Base-by-base conservation (phyloP, 2,888 invertebrate species). In the Thereva unica region DNA sequence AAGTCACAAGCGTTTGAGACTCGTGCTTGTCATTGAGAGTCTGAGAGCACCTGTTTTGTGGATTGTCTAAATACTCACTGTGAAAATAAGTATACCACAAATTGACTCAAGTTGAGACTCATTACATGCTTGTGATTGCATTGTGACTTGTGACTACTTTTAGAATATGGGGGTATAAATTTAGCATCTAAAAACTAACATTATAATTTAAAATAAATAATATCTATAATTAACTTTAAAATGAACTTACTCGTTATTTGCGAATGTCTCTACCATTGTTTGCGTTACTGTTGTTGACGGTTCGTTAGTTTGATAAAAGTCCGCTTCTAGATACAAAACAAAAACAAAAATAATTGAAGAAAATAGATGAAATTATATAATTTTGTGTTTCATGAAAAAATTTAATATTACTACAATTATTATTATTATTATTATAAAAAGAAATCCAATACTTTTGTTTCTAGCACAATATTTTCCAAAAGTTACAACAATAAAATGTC, bases 301-400 rank as follows among this genome's bases (percentile, higher is more conserved):
- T 76, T 84, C 84, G 75, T 83, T 84, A 78, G 83, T 83, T 78
- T 85, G 85, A 77, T 85, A 84, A 79, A 85, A 84, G 78, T 85
- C 85, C 76, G 81, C 81, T 80, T 85, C 85, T 85, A 81, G 75
- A 82, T 78, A 73, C 68, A 73, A 59, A 50, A 70, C 65, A 59
- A 70, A 70, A 64, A 54, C 65, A 57, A 71, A 65, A 38, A 34
- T 8, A 45, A 10, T 49, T 7, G 23, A 23, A 23, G 23, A 23
- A 23, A 23, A 23, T 5, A 49, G 49, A 49, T 49, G 49, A 49
- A 49, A 49, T n/a, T 49, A 12, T 34, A 63, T 9, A 23, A 42
- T 52, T 37, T 47, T 10, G n/a, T 61, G 42, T 10, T 9, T 6
- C 3, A 64, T 9, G 40, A 56, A 41, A 41, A 23, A 56, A 44